A percentile compares a stretch with the other conserved stretches of the same genome.
phyloP scores from a whole-genome alignment of 2,888 invertebrate species.

The Drosophila borealis region DNA sequence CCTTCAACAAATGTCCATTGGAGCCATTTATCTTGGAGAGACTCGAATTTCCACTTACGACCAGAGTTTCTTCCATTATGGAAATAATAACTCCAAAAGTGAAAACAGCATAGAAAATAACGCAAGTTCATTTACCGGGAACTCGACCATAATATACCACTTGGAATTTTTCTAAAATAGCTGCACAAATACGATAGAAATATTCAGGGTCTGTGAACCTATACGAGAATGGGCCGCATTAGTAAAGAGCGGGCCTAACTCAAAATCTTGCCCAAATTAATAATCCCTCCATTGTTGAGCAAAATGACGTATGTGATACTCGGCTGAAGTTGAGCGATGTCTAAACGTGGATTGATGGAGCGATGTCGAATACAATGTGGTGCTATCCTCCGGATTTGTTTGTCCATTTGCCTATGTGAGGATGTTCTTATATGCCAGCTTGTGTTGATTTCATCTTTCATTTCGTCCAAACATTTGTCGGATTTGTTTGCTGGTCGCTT shows the following conservation, averaged over 20 bases:
- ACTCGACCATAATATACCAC: not conserved
- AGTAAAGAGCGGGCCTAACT: not conserved
- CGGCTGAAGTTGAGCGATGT: slow-evolving; percentile 4
- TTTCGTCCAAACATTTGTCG: slow-evolving; percentile 34
- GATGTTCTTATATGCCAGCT: slow-evolving; percentile 37
- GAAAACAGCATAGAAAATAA: not conserved
- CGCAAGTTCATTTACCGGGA: not conserved
- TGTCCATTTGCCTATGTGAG: slow-evolving; percentile 8
- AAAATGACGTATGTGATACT: slow-evolving; percentile 39
- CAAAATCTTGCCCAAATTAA: slow-evolving; percentile 39
- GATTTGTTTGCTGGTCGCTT: slow-evolving; percentile 43
- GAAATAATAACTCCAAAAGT: not conserved
- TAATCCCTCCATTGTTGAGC: slow-evolving; percentile 17
- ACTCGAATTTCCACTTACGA: not conserved
- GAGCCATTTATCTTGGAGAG: not conserved
- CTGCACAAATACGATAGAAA: too few relatives aligned
- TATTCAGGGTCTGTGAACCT: too few relatives aligned
- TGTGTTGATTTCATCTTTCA: slow-evolving; percentile 61
- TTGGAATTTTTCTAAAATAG: not conserved
- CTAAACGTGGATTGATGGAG: slow-evolving; percentile 1
- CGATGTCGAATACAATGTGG: slow-evolving; percentile 18
- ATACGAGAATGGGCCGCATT: not conserved
- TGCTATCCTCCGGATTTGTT: slow-evolving; percentile 28
- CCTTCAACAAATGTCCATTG: not conserved
- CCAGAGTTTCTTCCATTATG: not conserved